A percentile compares a stretch with the other conserved stretches of the same genome.
phyloP scores from a whole-genome alignment of 1,140 invertebrate species.

The Spodoptera frugiperda region DNA sequence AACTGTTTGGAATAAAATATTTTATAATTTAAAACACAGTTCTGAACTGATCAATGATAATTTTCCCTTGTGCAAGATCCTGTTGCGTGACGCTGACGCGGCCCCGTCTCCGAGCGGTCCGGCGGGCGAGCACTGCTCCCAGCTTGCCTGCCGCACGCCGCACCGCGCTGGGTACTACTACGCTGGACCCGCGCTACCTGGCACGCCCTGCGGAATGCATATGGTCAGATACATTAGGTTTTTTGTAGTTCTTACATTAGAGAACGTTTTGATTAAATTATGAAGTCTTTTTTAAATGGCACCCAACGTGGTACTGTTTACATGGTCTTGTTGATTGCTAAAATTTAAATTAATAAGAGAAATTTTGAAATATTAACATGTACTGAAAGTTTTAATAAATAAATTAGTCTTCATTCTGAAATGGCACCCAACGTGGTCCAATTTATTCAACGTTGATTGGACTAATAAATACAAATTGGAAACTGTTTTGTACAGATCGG shows the following conservation, averaged over 20 bases:
- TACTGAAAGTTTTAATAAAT: no score
- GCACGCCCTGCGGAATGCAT: constrained; percentile 89
- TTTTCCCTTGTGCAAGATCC: constrained; percentile 67
- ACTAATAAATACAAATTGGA: no score
- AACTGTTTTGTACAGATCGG: no score
- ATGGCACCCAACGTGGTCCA: background rate
- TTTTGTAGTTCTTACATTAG: background rate
- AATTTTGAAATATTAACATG: no score
- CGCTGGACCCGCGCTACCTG: constrained; percentile 92
- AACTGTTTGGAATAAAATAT: no score
- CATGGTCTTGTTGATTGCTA: background rate
- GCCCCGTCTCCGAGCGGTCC: constrained; percentile 70
- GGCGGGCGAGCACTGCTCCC: constrained; percentile 87
- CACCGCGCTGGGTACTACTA: constrained; percentile 90
- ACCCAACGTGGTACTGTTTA: background rate
- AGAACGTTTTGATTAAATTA: no score
- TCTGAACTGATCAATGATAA: background rate
- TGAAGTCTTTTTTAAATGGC: background rate
- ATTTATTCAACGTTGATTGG: no score
- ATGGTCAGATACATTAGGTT: constrained; percentile 82
- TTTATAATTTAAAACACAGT: background rate
- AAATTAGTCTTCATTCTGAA: background rate
- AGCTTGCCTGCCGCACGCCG: constrained; percentile 90
- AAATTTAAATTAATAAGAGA: no score
- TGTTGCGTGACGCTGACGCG: constrained; percentile 87